Percentiles rank a stretch among this genome's conserved stretches.
phyloP scores from a whole-genome alignment of 2,797 vertebrate species.

The Artibeus lituratus region DNA sequence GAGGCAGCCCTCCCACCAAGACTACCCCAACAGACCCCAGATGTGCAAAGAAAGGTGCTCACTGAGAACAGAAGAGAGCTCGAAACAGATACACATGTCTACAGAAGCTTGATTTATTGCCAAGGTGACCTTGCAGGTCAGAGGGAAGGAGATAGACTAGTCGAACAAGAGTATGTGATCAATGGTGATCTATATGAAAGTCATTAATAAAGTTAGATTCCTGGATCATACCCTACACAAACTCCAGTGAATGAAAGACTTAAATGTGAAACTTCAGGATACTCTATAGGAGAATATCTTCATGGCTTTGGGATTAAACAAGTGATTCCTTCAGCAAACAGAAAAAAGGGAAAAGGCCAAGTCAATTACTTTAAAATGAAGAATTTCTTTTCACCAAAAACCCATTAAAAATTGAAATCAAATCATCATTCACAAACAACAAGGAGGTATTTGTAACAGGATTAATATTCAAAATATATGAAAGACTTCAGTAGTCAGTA shows the following conservation, averaged over 20 bases:
- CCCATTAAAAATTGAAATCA: neutral
- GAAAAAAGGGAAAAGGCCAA: neutral
- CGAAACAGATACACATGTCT: rapidly evolving
- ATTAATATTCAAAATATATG: neutral
- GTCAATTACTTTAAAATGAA: neutral
- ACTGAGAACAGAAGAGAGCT: neutral
- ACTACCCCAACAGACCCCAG: neutral
- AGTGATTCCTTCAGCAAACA: neutral
- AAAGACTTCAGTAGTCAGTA: neutral
- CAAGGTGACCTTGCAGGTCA: neutral
- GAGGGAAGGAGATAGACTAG: neutral
- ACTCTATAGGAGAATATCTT: neutral
- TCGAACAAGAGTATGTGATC: neutral
- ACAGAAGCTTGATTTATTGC: neutral
- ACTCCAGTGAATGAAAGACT: neutral
- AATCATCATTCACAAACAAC: neutral
- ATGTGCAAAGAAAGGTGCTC: neutral
- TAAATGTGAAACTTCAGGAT: neutral
- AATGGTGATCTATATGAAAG: neutral
- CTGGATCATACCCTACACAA: neutral
- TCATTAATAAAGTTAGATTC: neutral
- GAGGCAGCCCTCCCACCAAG: neutral
- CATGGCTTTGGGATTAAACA: neutral
- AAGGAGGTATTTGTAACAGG: neutral
- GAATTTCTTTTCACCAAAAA: neutral